phyloP scores from a whole-genome alignment of 2,797 vertebrate species.

The Anguilla anguilla region DNA sequence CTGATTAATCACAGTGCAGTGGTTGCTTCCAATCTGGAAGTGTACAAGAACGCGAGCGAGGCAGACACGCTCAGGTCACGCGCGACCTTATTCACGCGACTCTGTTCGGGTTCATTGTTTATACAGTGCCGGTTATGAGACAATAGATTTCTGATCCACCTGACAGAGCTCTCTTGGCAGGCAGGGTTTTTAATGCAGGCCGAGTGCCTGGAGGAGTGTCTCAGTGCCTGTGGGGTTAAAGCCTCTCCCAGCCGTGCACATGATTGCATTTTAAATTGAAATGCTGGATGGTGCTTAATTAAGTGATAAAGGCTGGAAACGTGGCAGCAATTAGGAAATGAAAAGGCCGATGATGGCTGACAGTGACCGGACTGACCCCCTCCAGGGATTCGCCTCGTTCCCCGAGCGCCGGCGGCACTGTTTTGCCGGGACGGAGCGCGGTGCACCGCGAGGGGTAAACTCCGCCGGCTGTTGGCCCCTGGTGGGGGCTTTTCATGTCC shows the following conservation, averaged over 20 bases:
- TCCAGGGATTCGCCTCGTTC: constrained; percentile 35
- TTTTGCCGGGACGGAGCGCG: background rate
- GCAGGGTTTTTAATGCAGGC: background rate
- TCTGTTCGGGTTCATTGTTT: background rate
- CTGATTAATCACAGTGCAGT: background rate
- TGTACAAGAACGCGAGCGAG: background rate
- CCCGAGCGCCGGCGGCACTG: constrained; percentile 6
- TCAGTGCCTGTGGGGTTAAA: constrained; percentile 51
- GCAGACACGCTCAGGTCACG: background rate
- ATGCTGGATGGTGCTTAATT: constrained; percentile 62
- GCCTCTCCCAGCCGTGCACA: constrained; percentile 45
- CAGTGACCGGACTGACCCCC: constrained; percentile 47
- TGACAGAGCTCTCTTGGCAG: background rate
- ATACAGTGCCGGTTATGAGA: background rate
- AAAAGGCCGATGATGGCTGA: constrained; percentile 49
- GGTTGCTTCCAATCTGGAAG: background rate
- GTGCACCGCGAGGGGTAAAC: background rate
- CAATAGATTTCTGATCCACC: background rate
- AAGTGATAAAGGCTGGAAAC: constrained; percentile 59
- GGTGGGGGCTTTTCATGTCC: background rate
- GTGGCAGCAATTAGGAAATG: constrained; percentile 51
- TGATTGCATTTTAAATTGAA: constrained; percentile 63
- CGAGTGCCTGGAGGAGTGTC: constrained; percentile 40
- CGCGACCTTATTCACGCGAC: background rate
- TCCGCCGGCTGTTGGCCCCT: background rate